Evolutionary conservation across 2,888 invertebrate genomes (phyloP).

Genomic region (Drosophila neotestacea): DNA sequence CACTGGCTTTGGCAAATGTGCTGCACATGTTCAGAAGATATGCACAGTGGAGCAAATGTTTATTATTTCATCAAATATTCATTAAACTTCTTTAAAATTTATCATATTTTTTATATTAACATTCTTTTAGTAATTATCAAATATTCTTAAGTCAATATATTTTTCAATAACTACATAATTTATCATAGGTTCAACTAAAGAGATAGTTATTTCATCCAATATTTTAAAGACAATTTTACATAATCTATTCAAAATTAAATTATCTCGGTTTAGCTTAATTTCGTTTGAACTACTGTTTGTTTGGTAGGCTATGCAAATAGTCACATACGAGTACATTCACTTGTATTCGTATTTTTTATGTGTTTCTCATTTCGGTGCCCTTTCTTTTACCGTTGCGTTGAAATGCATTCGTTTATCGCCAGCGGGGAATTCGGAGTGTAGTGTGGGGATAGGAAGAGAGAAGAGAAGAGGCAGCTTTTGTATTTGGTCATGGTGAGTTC

Average conservation of each 20-base stretch:
- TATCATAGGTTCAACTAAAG: neutral
- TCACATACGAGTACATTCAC: slow-evolving; percentile 25
- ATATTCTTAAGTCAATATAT: too few relatives aligned
- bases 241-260: too few relatives aligned
- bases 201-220: too few relatives aligned
- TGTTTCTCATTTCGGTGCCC: slow-evolving; percentile 50
- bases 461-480: slow-evolving; percentile 34
- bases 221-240: too few relatives aligned
- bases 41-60: slow-evolving; percentile 37
- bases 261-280: too few relatives aligned
- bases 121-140: too few relatives aligned
- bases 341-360: slow-evolving; percentile 57
- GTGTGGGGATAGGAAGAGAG: neutral
- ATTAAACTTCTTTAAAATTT: neutral
- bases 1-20: slow-evolving; percentile 5
- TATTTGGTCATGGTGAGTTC: slow-evolving; percentile 75
- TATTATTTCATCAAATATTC: neutral
- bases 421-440: slow-evolving; percentile 1
- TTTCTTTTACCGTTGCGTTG: slow-evolving; percentile 56
- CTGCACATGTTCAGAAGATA: slow-evolving; percentile 4
- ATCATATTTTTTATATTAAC: neutral
- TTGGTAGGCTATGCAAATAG: slow-evolving; percentile 21
- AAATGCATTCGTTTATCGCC: slow-evolving; percentile 65
- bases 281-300: slow-evolving; percentile 34
- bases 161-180: neutral